Base-by-base conservation (phyloP, 2,888 invertebrate genomes). In the Achlya flavicornis region DNA sequence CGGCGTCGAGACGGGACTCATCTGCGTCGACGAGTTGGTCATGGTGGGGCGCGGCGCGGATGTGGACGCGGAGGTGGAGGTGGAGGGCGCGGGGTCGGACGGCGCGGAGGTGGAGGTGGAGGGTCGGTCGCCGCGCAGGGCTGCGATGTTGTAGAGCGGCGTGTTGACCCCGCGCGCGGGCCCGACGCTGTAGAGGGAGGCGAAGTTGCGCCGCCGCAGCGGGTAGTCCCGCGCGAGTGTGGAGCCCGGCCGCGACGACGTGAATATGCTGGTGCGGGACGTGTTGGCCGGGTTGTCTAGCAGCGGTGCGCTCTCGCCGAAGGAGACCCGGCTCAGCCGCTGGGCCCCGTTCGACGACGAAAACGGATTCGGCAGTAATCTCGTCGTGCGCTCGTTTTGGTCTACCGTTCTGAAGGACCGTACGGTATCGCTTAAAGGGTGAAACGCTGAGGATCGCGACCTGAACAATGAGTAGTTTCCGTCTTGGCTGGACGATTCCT, bases 401-500 rank as follows among this genome's bases (percentile, higher is more conserved):
- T 87, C 85, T n/a, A 85, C 83, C 11, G 86, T 83, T 64, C 87
- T 80, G 64, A 85, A 85, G 4, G 87, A 77, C 57, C 90, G 76
- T 19, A 86, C 80, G 4, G 80, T 70, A 48, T 90, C 88, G 38
- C 76, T 84, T 4, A 93, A 68, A 2, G 91, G 93, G 66, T 91
- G 91, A 72, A 93, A 93, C 48, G 93, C 92, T 7, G 93, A 93
- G 8, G 89, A 82, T 67, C 89, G 81, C 10, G 92, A 90, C 57
- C 91, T 89, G 70, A 92, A 90, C 60, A 80, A 74, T 12, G 88
- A 81, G 68, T 84, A 84, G 68, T 88, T 86, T 64, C 75, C 19
- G 19, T 53, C 48, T 53, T 53, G 84, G 64, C 76, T 78, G 11
- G 83, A 63, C 26, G 81, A 71, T 61, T 79, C 82, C 73, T 83